A percentile compares a stretch with the other conserved stretches of the same genome.
These are phyloP conservation scores for Neomorphus geoffroyi DNA, from an alignment of 2,797 vertebrate genomes.

Conservation along the genomic window DNA sequence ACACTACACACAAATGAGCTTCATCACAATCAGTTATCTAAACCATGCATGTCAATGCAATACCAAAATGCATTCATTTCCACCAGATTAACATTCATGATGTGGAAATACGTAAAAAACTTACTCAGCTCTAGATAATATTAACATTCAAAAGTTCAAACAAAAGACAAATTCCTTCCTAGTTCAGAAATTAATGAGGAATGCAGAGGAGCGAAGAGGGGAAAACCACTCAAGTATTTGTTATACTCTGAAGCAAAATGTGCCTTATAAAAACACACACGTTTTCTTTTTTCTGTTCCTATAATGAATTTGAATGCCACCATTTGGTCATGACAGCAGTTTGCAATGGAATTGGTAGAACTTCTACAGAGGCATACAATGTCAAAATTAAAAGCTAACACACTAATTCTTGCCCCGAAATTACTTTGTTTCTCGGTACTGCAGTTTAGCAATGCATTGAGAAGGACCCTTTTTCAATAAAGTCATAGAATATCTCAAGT, in stretches of 20 bases:
- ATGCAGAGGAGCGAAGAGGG: not conserved
- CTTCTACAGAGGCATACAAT: not conserved
- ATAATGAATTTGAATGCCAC: not conserved
- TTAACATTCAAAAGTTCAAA: not conserved
- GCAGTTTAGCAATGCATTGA: not conserved
- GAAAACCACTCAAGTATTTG: not conserved
- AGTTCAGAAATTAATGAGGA: not conserved
- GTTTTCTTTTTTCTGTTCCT: not conserved
- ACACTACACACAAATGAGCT: not conserved
- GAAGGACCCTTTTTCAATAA: not conserved
- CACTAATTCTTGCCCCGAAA: not conserved
- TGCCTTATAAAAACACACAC: not conserved
- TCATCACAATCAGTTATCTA: not conserved
- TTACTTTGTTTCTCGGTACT: not conserved
- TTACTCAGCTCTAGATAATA: not conserved
- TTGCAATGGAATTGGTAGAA: not conserved
- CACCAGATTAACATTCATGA: not conserved
- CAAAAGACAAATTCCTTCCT: not conserved
- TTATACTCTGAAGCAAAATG: not conserved
- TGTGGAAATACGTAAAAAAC: not conserved
- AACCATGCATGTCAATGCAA: not conserved
- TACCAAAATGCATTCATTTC: rapidly evolving
- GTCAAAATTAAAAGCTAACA: not conserved
- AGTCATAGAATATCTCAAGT: not conserved
- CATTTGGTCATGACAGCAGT: not conserved